Evolutionary conservation across 2,888 invertebrate species (phyloP).

Genomic region (Rutpela maculata): DNA sequence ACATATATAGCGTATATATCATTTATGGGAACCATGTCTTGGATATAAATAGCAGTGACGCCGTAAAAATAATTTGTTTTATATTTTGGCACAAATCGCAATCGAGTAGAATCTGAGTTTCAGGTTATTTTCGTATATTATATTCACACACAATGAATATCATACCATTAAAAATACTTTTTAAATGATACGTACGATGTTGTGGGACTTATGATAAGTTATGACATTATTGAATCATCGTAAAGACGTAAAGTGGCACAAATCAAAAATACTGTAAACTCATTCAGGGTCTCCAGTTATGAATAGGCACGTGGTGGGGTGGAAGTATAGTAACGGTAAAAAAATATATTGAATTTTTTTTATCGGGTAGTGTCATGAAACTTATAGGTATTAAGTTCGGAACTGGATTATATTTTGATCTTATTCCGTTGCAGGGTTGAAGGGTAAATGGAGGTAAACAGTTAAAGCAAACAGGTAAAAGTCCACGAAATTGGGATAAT

Average conservation of each 20-base stretch:
- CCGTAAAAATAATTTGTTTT: conserved; percentile 17
- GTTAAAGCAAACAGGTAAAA: too few species aligned
- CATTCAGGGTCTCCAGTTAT: too few species aligned
- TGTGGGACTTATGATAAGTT: not conserved
- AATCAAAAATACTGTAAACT: too few species aligned
- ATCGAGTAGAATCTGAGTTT: conserved; percentile 40
- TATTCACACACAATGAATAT: conserved; percentile 29
- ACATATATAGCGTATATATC: not conserved
- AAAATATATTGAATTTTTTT: too few species aligned
- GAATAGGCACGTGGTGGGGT: too few species aligned
- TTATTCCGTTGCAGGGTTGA: too few species aligned
- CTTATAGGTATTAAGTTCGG: too few species aligned
- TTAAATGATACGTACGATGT: not conserved
- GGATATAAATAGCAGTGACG: conserved; percentile 21
- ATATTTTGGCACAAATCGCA: conserved; percentile 41
- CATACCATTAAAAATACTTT: conserved; percentile 1
- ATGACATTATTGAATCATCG: not conserved
- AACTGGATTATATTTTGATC: too few species aligned
- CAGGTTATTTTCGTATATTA: conserved; percentile 42
- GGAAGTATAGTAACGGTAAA: too few species aligned
- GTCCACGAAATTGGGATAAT: too few species aligned
- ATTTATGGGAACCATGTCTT: not conserved
- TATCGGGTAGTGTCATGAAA: too few species aligned
- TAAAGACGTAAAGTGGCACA: not conserved
- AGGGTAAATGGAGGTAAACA: too few species aligned